Evolutionary conservation across 2,113 vertebrate genomes (phyloP).

Genomic region (Cynocephalus volans): DNA sequence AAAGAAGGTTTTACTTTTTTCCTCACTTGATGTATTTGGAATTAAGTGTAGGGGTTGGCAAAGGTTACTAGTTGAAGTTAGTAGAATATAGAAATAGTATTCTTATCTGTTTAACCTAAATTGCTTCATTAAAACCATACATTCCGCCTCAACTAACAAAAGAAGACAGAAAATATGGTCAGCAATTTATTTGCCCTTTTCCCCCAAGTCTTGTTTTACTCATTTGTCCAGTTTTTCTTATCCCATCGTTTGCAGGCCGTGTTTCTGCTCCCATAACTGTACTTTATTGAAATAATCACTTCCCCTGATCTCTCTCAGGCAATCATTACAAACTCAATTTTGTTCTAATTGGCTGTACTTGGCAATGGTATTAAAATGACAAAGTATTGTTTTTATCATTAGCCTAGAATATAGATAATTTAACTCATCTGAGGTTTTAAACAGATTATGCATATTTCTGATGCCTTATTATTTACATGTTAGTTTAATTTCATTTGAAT

Average conservation of each 20-base stretch:
- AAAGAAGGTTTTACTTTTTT: neutral
- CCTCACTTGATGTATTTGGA: conserved; percentile 31
- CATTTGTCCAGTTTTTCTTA: neutral
- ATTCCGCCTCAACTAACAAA: neutral
- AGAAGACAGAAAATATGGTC: neutral
- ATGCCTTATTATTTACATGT: neutral
- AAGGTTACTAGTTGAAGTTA: neutral
- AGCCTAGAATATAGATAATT: neutral
- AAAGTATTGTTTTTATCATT: neutral
- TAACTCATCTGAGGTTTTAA: neutral
- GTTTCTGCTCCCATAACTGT: neutral
- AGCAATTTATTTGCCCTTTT: neutral
- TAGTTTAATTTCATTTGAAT: neutral
- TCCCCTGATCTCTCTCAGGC: neutral
- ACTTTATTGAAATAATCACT: neutral
- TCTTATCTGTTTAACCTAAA: neutral
- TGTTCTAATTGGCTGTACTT: neutral
- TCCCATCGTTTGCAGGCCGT: neutral
- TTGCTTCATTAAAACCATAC: neutral
- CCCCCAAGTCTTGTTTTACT: neutral
- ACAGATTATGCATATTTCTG: neutral
- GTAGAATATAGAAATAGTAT: neutral
- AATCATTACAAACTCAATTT: neutral
- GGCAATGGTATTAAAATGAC: neutral
- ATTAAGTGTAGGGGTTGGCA: neutral